phyloP scores from a whole-genome alignment of 2,888 invertebrate genomes.

The Ormyrus labotus region DNA sequence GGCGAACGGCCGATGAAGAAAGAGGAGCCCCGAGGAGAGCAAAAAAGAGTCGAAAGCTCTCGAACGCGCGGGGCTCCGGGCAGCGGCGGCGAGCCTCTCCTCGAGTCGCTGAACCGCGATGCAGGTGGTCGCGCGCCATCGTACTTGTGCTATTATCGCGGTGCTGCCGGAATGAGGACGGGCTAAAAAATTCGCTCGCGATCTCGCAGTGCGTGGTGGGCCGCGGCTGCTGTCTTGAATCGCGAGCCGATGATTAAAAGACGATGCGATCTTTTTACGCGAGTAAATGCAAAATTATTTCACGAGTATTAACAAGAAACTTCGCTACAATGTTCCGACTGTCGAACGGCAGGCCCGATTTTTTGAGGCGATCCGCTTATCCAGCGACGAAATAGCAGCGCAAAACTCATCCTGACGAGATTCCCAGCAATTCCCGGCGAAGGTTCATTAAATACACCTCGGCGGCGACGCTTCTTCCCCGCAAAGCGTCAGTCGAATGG shows the following conservation, averaged over 20 bases:
- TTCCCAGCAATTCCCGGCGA: neutral
- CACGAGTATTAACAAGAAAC: neutral
- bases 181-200: too few species aligned
- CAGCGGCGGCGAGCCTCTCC: constrained; percentile 11
- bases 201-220: too few species aligned
- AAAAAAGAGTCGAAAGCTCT: constrained; percentile 23
- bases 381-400: neutral
- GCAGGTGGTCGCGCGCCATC: constrained; percentile 43
- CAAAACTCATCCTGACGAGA: neutral
- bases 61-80: constrained; percentile 2
- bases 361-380: neutral
- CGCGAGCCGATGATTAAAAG: too few species aligned
- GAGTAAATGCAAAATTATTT: neutral
- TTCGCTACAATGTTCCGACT: neutral
- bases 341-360: neutral
- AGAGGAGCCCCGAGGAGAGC: constrained; percentile 3
- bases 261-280: too few species aligned
- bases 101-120: constrained; percentile 48
- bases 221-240: too few species aligned
- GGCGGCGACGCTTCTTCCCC: neutral
- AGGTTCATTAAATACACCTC: constrained; percentile 37
- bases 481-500: constrained; percentile 50
- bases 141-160: too few species aligned
- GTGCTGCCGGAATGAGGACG: too few species aligned
- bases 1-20: constrained; percentile 18